Conservation (phyloP, 2,113 vertebrate species). For the Agapornis roseicollis region DNA sequence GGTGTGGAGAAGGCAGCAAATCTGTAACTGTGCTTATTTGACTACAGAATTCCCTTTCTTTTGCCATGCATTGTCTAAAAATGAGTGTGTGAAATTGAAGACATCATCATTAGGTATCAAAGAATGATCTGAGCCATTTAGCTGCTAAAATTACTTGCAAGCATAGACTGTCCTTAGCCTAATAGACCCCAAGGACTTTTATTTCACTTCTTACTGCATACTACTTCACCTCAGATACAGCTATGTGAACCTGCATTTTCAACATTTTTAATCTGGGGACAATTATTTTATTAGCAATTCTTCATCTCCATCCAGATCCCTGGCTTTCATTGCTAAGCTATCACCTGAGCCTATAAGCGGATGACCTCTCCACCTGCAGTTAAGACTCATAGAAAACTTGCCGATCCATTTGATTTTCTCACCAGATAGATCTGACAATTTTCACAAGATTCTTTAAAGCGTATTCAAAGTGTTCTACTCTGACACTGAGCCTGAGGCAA, state of each 20-base stretch:
- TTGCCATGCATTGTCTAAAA: constrained; percentile 8
- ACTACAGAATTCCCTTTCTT: neutral
- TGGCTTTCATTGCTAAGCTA: neutral
- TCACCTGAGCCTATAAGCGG: neutral
- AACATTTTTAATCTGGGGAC: neutral
- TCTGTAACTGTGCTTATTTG: neutral
- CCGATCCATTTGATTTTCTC: neutral
- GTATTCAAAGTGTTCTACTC: neutral
- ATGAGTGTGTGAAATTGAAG: constrained; percentile 18
- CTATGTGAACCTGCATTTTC: neutral
- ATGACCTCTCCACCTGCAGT: neutral
- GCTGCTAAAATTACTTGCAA: constrained; percentile 24
- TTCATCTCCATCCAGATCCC: neutral
- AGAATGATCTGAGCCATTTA: constrained; percentile 11
- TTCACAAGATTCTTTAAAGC: neutral
- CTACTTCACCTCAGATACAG: neutral
- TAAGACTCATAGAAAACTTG: neutral
- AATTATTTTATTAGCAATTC: neutral
- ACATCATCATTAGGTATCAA: neutral
- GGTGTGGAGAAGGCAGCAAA: neutral
- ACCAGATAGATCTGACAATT: neutral
- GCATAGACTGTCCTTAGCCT: neutral
- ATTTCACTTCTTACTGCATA: neutral
- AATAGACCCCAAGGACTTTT: constrained; percentile 6
- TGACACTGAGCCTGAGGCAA: neutral